Base-by-base conservation (phyloP, 2,113 vertebrate species). In the Theropithecus gelada region DNA sequence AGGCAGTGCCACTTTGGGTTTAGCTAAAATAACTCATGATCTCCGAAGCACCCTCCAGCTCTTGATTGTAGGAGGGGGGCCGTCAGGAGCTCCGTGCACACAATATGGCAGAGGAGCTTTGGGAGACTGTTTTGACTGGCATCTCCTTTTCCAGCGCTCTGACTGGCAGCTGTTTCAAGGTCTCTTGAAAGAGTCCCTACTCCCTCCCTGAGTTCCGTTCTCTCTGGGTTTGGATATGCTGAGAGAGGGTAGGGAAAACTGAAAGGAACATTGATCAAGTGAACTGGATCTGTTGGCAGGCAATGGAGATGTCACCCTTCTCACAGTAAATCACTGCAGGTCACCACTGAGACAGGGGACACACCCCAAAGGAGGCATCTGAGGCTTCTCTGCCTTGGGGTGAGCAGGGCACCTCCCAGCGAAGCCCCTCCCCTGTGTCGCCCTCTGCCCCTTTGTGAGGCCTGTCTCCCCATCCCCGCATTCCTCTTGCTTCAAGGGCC, bases 131-230 rank as follows among this genome's bases (percentile, higher is more conserved):
- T 95, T 18, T 64, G 97, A 81, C 97, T 87, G 95, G 68, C 81
- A 32, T 61, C 84, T 30, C 66, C 93, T 50, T 27, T 90, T 17
- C 88, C 68, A 75, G 73, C 23, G 6, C 45, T 25, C 20, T 96
- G 95, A 85, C 92, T 82, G 96, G 89, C 95, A 96, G 96, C 96
- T 97, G 96, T 43, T 94, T 76, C 89, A 96, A 96, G 96, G 98
- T 97, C 97, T 97, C 96, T 27, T 94, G 95, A 98, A 98, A 97
- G 93, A 98, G 73, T 88, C 90, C 89, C 84, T 94, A 81, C 93
- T 93, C 80, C 32, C 55, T 38, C 81, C 83, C 91, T 43, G 78
- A 50, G 70, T 91, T 81, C 35, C 81, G 81, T 76, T 45, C 5
- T 95, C 96, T 84, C 45, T 97, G 93, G 3, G n/a, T 97, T 93